Evolutionary conservation across 2,797 vertebrate species (phyloP), one percentile per base, ranked within the genome.

Genomic region (Sparus aurata): DNA sequence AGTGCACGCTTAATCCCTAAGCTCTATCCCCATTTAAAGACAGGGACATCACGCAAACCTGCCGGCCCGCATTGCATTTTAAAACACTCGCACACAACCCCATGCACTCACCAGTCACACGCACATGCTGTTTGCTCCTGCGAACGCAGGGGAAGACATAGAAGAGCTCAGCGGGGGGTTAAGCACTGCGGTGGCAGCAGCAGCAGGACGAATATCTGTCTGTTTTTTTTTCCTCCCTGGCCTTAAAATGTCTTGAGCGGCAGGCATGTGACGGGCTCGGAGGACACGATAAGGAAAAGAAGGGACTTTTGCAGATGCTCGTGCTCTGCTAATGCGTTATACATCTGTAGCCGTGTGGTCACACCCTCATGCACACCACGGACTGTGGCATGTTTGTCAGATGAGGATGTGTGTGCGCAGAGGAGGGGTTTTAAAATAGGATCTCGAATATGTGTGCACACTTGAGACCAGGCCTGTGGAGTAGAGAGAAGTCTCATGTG

Each of bases 1-100:
- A 92, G 89, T 91, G 91, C 91, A 87, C 72, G 25, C 81, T 88
- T 94, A 95, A 94, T 94, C 91, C 89, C 89, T 90, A 88, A 91
- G 25, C 88, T 90, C 89, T 83, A 84, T 86, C 84, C 86, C 86
- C 78, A 76, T 90, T 90, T 90, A 89, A 92, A 90, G 77, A 84
- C 80, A 65, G 80, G 75, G 69, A 87, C 85, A 89, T 94, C 92
- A 93, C 86, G 93, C 91, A 86, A 92, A 90, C 92, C 83, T 83
- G 78, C 85, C 81, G 53, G 76, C 75, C 87, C 85, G 83, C 82
- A 86, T 85, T 82, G 86, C 81, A 30, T 85, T 88, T 82, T 67
- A 52, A 77, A 81, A 49, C 73, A 64, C 78, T 62, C 80, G 66
- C 79, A 66, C 78, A 65, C 64, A 70, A 55, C 70, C 65, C 12